Percentiles rank a stretch among this genome's conserved stretches.
These are phyloP conservation scores for Mirza zaza DNA, from an alignment of 2,113 vertebrate species.

Conservation along the genomic window DNA sequence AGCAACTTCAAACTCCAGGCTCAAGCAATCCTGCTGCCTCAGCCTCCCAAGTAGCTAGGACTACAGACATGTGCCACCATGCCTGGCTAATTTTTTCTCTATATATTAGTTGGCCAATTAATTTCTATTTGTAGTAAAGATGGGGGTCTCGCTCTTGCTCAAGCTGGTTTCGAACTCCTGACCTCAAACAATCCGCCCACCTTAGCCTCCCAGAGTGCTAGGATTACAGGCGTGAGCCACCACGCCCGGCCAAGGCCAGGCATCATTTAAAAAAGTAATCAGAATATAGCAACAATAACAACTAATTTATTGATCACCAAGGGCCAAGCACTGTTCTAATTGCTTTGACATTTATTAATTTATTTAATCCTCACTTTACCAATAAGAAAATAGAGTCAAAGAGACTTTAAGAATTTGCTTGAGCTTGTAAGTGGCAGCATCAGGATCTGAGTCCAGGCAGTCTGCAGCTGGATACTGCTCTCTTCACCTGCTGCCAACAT, in stretches of 20 bases:
- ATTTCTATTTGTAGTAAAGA: too few species aligned
- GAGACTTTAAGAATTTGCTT: not conserved
- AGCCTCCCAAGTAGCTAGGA: too few species aligned
- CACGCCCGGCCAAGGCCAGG: not conserved
- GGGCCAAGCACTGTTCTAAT: not conserved
- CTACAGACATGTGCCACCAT: too few species aligned
- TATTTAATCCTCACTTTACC: constrained; percentile 12
- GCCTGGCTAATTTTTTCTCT: too few species aligned
- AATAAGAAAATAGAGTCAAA: not conserved
- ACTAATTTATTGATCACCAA: not conserved
- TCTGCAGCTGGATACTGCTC: not conserved
- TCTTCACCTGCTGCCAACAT: not conserved
- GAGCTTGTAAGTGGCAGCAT: not conserved
- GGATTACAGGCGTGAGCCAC: too few species aligned
- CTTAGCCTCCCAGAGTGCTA: too few species aligned
- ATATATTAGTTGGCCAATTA: too few species aligned
- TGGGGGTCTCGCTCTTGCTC: too few species aligned
- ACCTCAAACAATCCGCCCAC: too few species aligned
- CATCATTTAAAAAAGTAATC: not conserved
- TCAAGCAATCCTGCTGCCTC: too few species aligned
- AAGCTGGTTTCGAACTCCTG: too few species aligned
- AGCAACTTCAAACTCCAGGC: too few species aligned
- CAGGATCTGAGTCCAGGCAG: not conserved
- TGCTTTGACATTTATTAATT: not conserved
- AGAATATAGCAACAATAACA: not conserved